Evolutionary conservation across 2,113 vertebrate genomes (phyloP), one percentile per base, ranked within the genome.

Genomic region (Orycteropus afer): DNA sequence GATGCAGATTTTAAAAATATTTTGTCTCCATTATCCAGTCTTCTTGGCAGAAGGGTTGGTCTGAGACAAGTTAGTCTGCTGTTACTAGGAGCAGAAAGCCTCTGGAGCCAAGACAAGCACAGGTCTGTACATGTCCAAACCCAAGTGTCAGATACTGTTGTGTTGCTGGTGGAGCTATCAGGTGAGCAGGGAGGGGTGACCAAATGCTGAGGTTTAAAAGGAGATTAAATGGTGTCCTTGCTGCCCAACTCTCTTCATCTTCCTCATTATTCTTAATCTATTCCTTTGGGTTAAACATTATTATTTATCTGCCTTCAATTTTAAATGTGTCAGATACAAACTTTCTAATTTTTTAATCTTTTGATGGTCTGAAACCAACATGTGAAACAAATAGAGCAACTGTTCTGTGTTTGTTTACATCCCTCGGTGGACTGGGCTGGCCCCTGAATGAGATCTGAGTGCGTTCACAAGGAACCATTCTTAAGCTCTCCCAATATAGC

Each of bases 291-390:
- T 23, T 23, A 65, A 79, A 18, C 5, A 9, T 74, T 17, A 34
- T 13, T 23, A 23, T 86, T 59, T 45, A 37, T 42, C 5, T 3
- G 45, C 11, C 25, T 23, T 88, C n/a, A n/a, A n/a, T n/a, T n/a
- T n/a, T n/a, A n/a, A n/a, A n/a, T n/a, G n/a, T n/a, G n/a, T n/a
- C n/a, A n/a, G n/a, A n/a, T n/a, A n/a, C n/a, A n/a, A n/a, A n/a
- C n/a, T n/a, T n/a, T n/a, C n/a, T n/a, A n/a, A n/a, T n/a, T n/a
- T n/a, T n/a, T n/a, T n/a, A n/a, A 34, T 69, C 73, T 63, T 83
- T 65, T 47, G 57, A 29, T 78, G n/a, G 40, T 59, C 82, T 92
- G 73, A 78, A 95, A 67, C 76, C 15, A 18, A 29, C 8, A 67
- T 13, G 29, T 15, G 34, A n/a, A n/a, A 40, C 32, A 69, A 55